phyloP scores from a whole-genome alignment of 92 coral and sea anemone species.

The Porites cylindrica region DNA sequence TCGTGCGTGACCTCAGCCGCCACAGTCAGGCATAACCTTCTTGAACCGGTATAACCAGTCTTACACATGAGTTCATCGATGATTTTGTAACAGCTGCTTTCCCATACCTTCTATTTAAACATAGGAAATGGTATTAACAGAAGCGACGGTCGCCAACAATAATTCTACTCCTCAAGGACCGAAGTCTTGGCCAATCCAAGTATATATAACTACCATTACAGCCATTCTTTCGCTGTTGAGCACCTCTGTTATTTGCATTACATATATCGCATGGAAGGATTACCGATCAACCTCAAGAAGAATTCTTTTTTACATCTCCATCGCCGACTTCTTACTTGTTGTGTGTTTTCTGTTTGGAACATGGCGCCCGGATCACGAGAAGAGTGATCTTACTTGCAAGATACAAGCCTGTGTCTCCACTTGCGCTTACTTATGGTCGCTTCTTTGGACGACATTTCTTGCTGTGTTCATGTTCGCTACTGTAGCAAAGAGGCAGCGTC shows the following conservation, averaged over 20 bases:
- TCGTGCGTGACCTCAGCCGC: too few relatives aligned
- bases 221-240: constrained; percentile 81
- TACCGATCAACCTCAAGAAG: constrained; percentile 78
- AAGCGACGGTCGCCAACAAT: too few relatives aligned
- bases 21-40: too few relatives aligned
- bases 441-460: constrained; percentile 92
- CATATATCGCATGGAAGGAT: constrained; percentile 89
- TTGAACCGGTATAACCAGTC: too few relatives aligned
- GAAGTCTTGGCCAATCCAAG: too few relatives aligned
- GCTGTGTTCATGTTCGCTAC: constrained; percentile 74
- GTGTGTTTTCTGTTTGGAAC: constrained; percentile 44
- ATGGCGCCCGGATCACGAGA: neutral
- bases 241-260: constrained; percentile 66
- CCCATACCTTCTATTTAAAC: too few relatives aligned
- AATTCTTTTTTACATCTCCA: constrained; percentile 88
- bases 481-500: constrained; percentile 57
- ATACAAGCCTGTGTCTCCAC: constrained; percentile 88
- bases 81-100: too few relatives aligned
- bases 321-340: constrained; percentile 91
- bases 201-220: constrained; percentile 36
- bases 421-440: constrained; percentile 85
- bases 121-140: too few relatives aligned
- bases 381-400: constrained; percentile 28
- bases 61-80: too few relatives aligned
- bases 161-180: too few relatives aligned